Conservation (phyloP, 2,113 vertebrate species). For the Percopsis transmontana region DNA sequence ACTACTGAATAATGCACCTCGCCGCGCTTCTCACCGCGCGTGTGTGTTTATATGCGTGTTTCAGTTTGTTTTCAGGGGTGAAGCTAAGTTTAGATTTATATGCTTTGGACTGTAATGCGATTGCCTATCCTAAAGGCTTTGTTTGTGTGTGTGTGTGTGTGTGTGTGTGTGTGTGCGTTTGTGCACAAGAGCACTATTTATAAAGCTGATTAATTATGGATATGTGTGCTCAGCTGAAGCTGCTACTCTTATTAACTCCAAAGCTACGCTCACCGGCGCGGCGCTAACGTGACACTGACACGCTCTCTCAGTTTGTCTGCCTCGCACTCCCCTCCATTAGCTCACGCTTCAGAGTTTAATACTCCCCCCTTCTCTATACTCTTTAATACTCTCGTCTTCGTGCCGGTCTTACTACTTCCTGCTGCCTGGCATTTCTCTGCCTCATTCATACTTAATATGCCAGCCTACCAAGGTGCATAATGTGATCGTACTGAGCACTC, state of each 20-base stretch:
- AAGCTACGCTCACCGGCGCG: slow-evolving; percentile 39
- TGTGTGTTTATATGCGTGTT: neutral
- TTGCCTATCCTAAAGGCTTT: slow-evolving; percentile 23
- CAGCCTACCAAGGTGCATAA: slow-evolving; percentile 55
- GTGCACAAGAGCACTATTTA: slow-evolving; percentile 47
- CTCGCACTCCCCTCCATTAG: slow-evolving; percentile 2
- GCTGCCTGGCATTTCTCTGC: slow-evolving; percentile 27
- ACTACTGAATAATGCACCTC: slow-evolving; percentile 72
- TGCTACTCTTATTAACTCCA: slow-evolving; percentile 54
- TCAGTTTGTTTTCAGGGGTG: neutral
- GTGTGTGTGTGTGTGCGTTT: slow-evolving; percentile 18
- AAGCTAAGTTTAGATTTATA: slow-evolving; percentile 22
- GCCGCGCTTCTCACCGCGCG: slow-evolving; percentile 28
- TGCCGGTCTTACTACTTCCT: slow-evolving; percentile 26
- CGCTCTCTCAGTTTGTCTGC: slow-evolving; percentile 38
- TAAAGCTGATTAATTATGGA: slow-evolving; percentile 69
- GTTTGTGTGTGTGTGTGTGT: slow-evolving; percentile 15
- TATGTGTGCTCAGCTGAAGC: slow-evolving; percentile 62
- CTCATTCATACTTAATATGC: slow-evolving; percentile 61
- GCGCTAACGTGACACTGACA: slow-evolving; percentile 43
- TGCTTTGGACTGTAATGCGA: slow-evolving; percentile 22
- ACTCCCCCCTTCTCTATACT: slow-evolving; percentile 12
- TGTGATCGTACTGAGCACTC: slow-evolving; percentile 43
- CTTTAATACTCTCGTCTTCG: slow-evolving; percentile 46
- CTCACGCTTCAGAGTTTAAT: slow-evolving; percentile 20